Conservation (phyloP, 2,888 invertebrate genomes). For the Carcina quercana region DNA sequence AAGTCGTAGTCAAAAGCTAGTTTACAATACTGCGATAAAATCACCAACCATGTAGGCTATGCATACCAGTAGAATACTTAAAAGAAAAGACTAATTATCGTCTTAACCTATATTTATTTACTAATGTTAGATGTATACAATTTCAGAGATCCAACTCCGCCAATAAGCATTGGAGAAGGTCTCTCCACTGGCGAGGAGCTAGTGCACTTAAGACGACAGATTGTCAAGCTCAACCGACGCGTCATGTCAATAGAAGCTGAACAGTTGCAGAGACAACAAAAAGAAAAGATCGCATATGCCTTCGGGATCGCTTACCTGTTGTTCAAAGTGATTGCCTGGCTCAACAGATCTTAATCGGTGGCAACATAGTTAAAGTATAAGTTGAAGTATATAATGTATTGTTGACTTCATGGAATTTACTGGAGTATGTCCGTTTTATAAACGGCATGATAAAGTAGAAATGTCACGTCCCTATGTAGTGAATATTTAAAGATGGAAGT, state of each 20-base stretch:
- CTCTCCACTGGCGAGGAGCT: constrained; percentile 85
- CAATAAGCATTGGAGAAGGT: constrained; percentile 76
- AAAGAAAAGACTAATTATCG: background rate
- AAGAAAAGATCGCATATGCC: constrained; percentile 90
- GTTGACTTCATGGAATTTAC: constrained; percentile 49
- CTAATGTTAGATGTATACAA: constrained; percentile 18
- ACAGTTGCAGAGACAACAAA: constrained; percentile 86
- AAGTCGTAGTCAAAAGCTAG: background rate
- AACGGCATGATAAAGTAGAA: constrained; percentile 32
- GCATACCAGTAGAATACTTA: background rate
- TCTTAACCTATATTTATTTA: constrained; percentile 5
- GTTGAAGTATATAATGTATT: constrained; percentile 51
- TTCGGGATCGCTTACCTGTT: constrained; percentile 90
- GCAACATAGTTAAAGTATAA: constrained; percentile 42
- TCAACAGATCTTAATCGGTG: constrained; percentile 67
- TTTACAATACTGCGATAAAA: background rate
- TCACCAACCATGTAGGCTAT: background rate
- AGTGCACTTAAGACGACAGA: constrained; percentile 86
- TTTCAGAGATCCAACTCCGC: constrained; percentile 80
- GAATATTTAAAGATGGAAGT: constrained; percentile 32
- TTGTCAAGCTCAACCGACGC: constrained; percentile 90
- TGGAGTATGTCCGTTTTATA: constrained; percentile 27
- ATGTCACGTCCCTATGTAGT: constrained; percentile 33
- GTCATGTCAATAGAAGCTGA: constrained; percentile 92
- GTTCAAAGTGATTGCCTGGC: constrained; percentile 89